Evolutionary conservation across 2,888 invertebrate species (phyloP).

Genomic region (Cerceris rybyensis): DNA sequence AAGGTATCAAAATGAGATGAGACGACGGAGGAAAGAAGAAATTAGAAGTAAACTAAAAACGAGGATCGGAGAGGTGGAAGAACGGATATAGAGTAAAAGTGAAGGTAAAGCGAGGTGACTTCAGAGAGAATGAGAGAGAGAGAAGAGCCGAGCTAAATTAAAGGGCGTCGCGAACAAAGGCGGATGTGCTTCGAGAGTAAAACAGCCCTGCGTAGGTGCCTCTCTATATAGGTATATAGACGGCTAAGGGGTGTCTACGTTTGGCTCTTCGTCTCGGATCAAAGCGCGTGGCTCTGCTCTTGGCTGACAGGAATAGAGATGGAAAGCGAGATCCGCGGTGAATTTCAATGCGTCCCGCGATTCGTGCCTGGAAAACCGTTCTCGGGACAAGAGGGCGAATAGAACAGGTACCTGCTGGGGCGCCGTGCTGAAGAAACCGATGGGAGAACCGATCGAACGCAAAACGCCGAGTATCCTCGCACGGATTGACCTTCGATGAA

Average conservation of each 20-base stretch:
- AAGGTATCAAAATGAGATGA: too few relatives aligned
- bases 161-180: slow-evolving; percentile 70
- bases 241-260: slow-evolving; percentile 48
- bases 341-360: slow-evolving; percentile 78
- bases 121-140: slow-evolving; percentile 4
- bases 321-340: slow-evolving; percentile 80
- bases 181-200: slow-evolving; percentile 75
- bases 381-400: slow-evolving; percentile 27
- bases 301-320: slow-evolving; percentile 77
- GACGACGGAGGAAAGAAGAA: too few relatives aligned
- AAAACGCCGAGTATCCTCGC: too few relatives aligned
- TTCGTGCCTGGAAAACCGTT: slow-evolving; percentile 79
- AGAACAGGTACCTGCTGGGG: neutral
- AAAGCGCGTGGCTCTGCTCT: slow-evolving; percentile 64
- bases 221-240: slow-evolving; percentile 23
- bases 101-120: too few relatives aligned
- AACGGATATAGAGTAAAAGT: too few relatives aligned
- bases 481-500: too few relatives aligned
- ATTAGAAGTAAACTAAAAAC: too few relatives aligned
- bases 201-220: slow-evolving; percentile 66
- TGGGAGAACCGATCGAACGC: slow-evolving; percentile 2
- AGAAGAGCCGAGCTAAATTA: slow-evolving; percentile 64
- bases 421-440: slow-evolving; percentile 10
- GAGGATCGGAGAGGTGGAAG: too few relatives aligned
- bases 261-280: slow-evolving; percentile 64